phyloP scores from a whole-genome alignment of 2,888 invertebrate species.

The Malthinus seriepunctatus region DNA sequence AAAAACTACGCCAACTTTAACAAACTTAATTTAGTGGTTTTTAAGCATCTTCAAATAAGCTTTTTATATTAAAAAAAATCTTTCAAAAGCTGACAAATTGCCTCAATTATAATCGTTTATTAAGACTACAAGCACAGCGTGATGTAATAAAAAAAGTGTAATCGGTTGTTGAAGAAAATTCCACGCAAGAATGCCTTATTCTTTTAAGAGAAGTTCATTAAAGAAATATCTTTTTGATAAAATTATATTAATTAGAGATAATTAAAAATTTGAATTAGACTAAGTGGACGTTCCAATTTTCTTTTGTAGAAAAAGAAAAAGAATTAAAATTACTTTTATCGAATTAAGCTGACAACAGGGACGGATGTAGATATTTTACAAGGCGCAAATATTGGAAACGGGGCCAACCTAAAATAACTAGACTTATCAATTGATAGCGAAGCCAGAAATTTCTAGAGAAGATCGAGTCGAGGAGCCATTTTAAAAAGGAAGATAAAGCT shows the following conservation, averaged over 20 bases:
- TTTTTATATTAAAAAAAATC: constrained; percentile 3
- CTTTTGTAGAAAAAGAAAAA: too few relatives aligned
- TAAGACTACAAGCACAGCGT: constrained; percentile 16
- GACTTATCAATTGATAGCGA: too few relatives aligned
- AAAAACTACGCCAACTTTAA: neutral
- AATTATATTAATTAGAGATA: constrained; percentile 17
- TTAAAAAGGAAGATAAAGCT: too few relatives aligned
- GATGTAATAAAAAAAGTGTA: constrained; percentile 17
- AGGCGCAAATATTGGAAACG: too few relatives aligned
- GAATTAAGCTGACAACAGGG: too few relatives aligned
- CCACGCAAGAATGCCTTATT: constrained; percentile 10
- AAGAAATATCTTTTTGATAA: constrained; percentile 14
- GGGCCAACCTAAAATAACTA: too few relatives aligned
- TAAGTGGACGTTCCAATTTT: too few relatives aligned
- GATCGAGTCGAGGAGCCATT: too few relatives aligned
- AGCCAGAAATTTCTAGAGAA: too few relatives aligned
- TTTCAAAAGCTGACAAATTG: constrained; percentile 21
- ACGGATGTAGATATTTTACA: too few relatives aligned
- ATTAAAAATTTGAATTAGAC: constrained; percentile 8
- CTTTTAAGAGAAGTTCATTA: constrained; percentile 19
- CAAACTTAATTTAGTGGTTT: constrained; percentile 6
- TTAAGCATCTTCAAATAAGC: neutral
- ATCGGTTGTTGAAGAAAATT: constrained; percentile 13
- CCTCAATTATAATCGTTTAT: constrained; percentile 21
- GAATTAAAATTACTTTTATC: too few relatives aligned